These are phyloP conservation scores for Anniella stebbinsi DNA, from an alignment of 2,797 vertebrate species.

Conservation along the genomic window DNA sequence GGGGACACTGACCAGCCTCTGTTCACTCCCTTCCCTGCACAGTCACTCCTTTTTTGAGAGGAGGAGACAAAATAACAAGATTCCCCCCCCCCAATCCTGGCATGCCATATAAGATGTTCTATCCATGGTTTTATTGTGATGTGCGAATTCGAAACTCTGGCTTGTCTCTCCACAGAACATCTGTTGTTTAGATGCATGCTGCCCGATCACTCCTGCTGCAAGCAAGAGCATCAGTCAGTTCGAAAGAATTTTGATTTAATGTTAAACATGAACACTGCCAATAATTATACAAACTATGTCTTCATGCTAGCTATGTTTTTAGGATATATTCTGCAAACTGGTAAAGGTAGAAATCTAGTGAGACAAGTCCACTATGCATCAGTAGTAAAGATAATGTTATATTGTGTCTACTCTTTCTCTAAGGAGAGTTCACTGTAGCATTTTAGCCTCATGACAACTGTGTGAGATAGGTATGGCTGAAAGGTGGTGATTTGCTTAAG, in stretches of 20 bases:
- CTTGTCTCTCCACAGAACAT: no score
- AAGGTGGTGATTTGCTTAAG: neutral
- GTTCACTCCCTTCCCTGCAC: no score
- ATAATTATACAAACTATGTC: neutral
- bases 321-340: neutral
- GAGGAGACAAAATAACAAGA: no score
- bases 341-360: neutral
- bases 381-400: neutral
- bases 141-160: no score
- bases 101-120: no score
- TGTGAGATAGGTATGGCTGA: neutral
- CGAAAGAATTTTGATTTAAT: no score
- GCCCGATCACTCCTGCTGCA: no score
- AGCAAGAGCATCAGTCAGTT: neutral
- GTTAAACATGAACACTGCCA: neutral
- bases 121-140: no score
- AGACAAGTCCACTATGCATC: neutral
- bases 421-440: neutral
- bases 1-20: no score
- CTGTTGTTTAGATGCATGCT: no score
- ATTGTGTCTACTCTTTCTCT: neutral
- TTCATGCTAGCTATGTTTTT: neutral
- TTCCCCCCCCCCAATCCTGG: no score
- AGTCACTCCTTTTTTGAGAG: no score
- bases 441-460: neutral